Evolutionary conservation across 2,797 vertebrate species (phyloP), one percentile per base, ranked within the genome.

Genomic region (Morelia viridis): DNA sequence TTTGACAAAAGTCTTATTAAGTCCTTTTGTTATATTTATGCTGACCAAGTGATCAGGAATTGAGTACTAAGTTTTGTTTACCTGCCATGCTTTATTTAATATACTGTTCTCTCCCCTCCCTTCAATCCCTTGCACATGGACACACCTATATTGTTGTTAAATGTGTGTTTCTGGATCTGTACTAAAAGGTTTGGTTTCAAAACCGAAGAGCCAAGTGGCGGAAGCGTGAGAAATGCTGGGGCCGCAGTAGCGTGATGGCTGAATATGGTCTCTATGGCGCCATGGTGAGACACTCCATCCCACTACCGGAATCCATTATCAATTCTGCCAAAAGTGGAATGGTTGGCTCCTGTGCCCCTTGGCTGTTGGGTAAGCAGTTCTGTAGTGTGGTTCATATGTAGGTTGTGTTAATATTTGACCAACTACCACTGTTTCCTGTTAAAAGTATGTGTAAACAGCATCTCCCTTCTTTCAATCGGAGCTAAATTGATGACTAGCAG

Each of bases 181-280:
- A 91, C 91, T 92, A 89, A 94, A 96, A 99, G 98, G 98, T 98
- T 92, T 99, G 98, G 98, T 99, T 99, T 96, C 98, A 99, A 96
- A 99, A 99, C 96, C 97, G 98, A 87, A 97, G 98, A 94, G 98
- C 98, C 91, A 99, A 98, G 95, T 98, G 98, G 98, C 96, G 98
- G 89, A 98, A 98, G 96, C 95, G 98, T 86, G 98, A 98, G 96
- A 98, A 98, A 94, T 98, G 98, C 93, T 99, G 98, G 98, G 98
- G 98, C 2, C 97, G 98, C 89, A 98, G 98, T 97, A 98, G 98
- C 0, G 98, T 98, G 91, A 99, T 99, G 98, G 98, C 98, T 0
- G 98, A 98, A 94, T 98, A 98, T 0, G 98, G 98, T 2, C 97
- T 99, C 53, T 99, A 98, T 0, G 98, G 98, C 5, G 98, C 98